Evolutionary conservation across 2,888 invertebrate species (phyloP), one percentile per base, ranked within the genome.

Genomic region (Azorinus chamasolen): DNA sequence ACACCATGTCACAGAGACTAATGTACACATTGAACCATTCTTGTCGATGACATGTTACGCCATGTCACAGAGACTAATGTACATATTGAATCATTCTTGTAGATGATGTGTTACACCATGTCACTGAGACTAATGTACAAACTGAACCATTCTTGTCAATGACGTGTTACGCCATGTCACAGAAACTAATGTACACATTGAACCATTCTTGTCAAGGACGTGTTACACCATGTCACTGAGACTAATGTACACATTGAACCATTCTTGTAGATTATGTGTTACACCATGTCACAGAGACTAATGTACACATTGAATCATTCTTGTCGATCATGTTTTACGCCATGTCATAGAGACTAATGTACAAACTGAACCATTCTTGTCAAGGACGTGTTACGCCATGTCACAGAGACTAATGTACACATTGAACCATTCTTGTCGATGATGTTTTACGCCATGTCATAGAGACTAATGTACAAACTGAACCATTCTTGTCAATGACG

Each of bases 141-240:
- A 90, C 90, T 14, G 88, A 89, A 65, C 83, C 91, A 66, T 61
- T 80, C 6, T 55, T 41, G 6, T 66, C 87, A 87, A 83, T 54
- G 88, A 87, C 61, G 90, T 91, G 6, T 72, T 91, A 68, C 78
- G 75, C 8, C 91, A 92, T 66, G 85, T 90, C 27, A 87, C 86
- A 5, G 83, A 87, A 62, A 90, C 91, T 3, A 91, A 90, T 58
- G 72, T 84, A 18, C 62, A 87, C 18, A 90, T 89, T 14, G 88
- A 89, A 66, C 83, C 91, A 68, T 62, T 80, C 10, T 81, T 77
- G 41, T 90, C 89, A 62, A 64, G 90, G 20, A 81, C 74, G 20
- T 68, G 16, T 82, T 87, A 27, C 71, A 78, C 12, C 85, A 87
- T 43, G 80, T 88, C 14, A 84, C 85, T 41, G 68, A 75, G 6